phyloP scores from a whole-genome alignment of 2,888 invertebrate genomes.

The Desoria tigrina region DNA sequence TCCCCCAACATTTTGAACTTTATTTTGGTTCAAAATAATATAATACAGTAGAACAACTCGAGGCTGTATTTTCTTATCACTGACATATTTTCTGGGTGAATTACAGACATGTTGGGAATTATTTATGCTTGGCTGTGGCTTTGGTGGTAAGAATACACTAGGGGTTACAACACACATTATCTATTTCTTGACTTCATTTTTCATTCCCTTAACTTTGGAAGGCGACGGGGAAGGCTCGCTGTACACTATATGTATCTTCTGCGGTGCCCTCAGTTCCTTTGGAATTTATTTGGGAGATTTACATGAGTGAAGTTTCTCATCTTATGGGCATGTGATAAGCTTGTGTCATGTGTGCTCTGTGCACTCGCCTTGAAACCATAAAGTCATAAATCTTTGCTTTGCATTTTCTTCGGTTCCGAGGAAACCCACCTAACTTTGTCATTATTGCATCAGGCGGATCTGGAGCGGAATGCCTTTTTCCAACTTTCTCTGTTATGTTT shows the following conservation, averaged over 20 bases:
- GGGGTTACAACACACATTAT: slow-evolving; percentile 2
- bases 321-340: no score
- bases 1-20: no score
- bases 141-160: neutral
- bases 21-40: no score
- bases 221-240: no score
- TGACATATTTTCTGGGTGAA: slow-evolving; percentile 17
- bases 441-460: neutral
- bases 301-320: no score
- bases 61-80: slow-evolving; percentile 15
- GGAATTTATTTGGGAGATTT: no score
- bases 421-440: slow-evolving; percentile 1
- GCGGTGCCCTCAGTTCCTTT: no score
- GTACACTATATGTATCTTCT: no score
- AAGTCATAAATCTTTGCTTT: slow-evolving; percentile 7
- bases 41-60: no score
- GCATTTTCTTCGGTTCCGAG: neutral
- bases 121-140: slow-evolving; percentile 13
- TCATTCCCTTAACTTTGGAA: slow-evolving; percentile 9
- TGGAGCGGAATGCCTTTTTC: slow-evolving; percentile 1
- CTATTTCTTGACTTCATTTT: slow-evolving; percentile 7
- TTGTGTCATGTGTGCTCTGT: no score
- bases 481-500: no score
- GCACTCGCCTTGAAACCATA: neutral
- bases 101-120: slow-evolving; percentile 17